Conservation (phyloP, 2,888 invertebrate genomes). For the Ophion obscuratus region DNA sequence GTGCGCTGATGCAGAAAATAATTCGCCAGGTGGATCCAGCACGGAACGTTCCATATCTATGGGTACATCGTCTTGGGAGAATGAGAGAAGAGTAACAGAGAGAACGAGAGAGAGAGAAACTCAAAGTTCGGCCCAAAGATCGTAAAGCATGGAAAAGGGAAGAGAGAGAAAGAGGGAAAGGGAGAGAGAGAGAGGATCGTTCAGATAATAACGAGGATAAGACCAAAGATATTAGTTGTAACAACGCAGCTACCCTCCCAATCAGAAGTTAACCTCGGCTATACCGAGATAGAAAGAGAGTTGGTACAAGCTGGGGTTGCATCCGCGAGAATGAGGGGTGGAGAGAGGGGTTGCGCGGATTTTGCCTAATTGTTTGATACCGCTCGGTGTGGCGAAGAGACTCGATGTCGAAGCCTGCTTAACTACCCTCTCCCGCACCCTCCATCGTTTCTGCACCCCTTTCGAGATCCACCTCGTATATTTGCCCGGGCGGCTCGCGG, state of each 20-base stretch:
- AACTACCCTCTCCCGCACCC: constrained; percentile 59
- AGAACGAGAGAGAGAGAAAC: too few relatives aligned
- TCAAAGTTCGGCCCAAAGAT: too few relatives aligned
- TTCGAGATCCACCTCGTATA: constrained; percentile 27
- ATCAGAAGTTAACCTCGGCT: constrained; percentile 71
- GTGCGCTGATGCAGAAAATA: too few relatives aligned
- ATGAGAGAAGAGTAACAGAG: too few relatives aligned
- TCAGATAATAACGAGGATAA: constrained; percentile 81
- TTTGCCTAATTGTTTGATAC: constrained; percentile 81
- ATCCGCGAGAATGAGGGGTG: constrained; percentile 47
- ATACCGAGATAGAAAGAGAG: constrained; percentile 27
- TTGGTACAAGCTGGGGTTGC: constrained; percentile 57
- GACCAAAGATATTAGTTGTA: constrained; percentile 82
- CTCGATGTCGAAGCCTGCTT: constrained; percentile 69
- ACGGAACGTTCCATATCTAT: too few relatives aligned
- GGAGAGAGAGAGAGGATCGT: constrained; percentile 51
- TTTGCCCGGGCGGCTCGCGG: not conserved
- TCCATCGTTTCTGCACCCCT: not conserved
- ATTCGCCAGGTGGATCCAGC: too few relatives aligned
- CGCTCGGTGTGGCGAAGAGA: constrained; percentile 63
- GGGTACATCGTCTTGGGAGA: too few relatives aligned
- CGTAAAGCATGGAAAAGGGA: too few relatives aligned
- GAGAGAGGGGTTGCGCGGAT: constrained; percentile 66
- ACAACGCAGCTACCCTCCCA: constrained; percentile 73
- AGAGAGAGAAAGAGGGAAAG: constrained; percentile 73